Evolutionary conservation across 1,140 invertebrate species (phyloP).

Genomic region (Pararge aegeria): DNA sequence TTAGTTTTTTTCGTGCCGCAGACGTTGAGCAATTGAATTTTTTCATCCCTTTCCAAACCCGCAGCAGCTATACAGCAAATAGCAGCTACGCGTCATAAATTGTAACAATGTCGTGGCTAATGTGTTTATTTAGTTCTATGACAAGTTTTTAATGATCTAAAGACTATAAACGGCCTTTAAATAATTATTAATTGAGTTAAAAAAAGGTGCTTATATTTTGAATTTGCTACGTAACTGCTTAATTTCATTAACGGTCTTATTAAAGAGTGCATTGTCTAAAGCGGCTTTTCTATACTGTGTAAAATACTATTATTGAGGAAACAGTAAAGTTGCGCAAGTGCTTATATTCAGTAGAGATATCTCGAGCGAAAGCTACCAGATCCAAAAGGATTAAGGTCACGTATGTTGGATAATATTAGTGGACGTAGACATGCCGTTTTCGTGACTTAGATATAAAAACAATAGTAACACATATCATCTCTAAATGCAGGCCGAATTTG

Average conservation of each 20-base stretch:
- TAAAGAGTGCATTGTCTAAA: slow-evolving; percentile 2
- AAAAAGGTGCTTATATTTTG: not conserved
- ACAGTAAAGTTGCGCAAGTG: slow-evolving; percentile 25
- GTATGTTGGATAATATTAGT: slow-evolving; percentile 65
- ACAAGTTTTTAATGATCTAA: slow-evolving; percentile 24
- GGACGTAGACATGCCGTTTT: slow-evolving; percentile 60
- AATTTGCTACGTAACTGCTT: slow-evolving; percentile 23
- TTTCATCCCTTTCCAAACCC: slow-evolving; percentile 19
- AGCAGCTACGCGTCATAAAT: slow-evolving; percentile 40
- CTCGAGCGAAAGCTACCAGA: slow-evolving; percentile 47
- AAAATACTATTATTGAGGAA: slow-evolving; percentile 17
- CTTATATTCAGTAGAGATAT: slow-evolving; percentile 43
- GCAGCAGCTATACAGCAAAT: slow-evolving; percentile 21
- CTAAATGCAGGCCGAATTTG: slow-evolving; percentile 29
- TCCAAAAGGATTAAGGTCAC: slow-evolving; percentile 68
- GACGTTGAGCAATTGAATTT: slow-evolving; percentile 45
- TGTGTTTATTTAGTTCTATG: slow-evolving; percentile 27
- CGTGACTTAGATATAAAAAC: slow-evolving; percentile 60
- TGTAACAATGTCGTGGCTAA: slow-evolving; percentile 34
- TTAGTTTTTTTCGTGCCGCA: slow-evolving; percentile 34
- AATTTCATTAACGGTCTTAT: slow-evolving; percentile 18
- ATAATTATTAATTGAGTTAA: slow-evolving; percentile 4
- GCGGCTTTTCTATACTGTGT: slow-evolving; percentile 3
- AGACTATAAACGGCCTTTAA: slow-evolving; percentile 25
- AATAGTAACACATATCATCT: slow-evolving; percentile 36